Evolutionary conservation across 2,888 invertebrate species (phyloP).

Genomic region (Patella pellucida): DNA sequence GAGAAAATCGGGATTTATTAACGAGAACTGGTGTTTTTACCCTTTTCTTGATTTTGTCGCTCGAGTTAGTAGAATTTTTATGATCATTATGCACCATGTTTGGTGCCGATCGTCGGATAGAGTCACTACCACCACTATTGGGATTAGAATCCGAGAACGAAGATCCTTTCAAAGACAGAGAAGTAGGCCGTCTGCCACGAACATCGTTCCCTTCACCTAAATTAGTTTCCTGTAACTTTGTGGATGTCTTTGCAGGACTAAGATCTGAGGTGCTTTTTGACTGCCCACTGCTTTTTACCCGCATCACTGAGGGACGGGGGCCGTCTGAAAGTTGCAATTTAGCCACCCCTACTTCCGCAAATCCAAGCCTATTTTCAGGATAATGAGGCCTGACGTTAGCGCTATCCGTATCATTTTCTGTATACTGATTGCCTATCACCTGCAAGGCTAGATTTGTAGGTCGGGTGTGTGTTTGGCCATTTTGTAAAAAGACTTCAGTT

Average conservation of each 20-base stretch:
- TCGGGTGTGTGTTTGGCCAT: constrained; percentile 48
- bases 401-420: constrained; percentile 29
- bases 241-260: constrained; percentile 34
- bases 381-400: constrained; percentile 20
- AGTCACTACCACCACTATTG: not conserved
- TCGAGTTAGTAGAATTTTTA: constrained; percentile 32
- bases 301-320: constrained; percentile 36
- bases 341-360: constrained; percentile 51
- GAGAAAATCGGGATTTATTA: constrained; percentile 77
- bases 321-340: constrained; percentile 34
- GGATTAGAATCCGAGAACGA: not conserved
- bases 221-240: constrained; percentile 35
- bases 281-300: constrained; percentile 43
- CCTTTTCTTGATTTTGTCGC: constrained; percentile 54
- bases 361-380: constrained; percentile 38
- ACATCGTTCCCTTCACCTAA: constrained; percentile 32
- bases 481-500: constrained; percentile 60
- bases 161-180: constrained; percentile 50
- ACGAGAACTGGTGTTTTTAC: constrained; percentile 57
- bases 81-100: constrained; percentile 12
- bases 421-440: constrained; percentile 31
- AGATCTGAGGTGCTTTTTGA: constrained; percentile 57
- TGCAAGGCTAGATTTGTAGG: constrained; percentile 41
- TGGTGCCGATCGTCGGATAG: constrained; percentile 9
- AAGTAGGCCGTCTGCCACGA: constrained; percentile 47